Evolutionary conservation across 2,113 vertebrate genomes (phyloP), one percentile per base, ranked within the genome.

Genomic region (Talpa occidentalis): DNA sequence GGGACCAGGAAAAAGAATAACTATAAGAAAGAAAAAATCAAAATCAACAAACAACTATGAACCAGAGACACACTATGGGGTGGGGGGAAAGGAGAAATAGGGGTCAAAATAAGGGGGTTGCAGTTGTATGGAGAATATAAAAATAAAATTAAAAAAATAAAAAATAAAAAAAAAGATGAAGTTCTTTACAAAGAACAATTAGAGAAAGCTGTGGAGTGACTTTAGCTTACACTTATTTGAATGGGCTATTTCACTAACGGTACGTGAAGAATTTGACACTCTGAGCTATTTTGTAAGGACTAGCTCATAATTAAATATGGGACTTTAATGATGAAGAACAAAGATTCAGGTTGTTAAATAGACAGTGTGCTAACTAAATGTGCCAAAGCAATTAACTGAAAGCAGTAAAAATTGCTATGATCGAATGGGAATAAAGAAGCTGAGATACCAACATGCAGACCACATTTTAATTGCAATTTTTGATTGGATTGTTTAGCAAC

Each of bases 291-390:
- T 64, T 42, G 28, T 81, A 94, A 72, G 70, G 92, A 72, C 28
- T 83, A 81, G 19, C 49, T 22, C 26, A 84, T 93, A 90, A 90
- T 90, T 88, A 81, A 95, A 81, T 47, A 69, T 47, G 56, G 17
- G 12, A 32, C 42, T 85, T 73, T 42, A 54, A 69, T 81, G 54
- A 85, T 52, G 67, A 83, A 88, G 16, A 67, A 67, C 17, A 94
- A 90, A 87, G 40, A 88, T 66, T 73, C 62, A 76, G 21, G 14
- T 44, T 84, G 59, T 60, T 88, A 72, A 88, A 80, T 10, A 47
- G 30, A 81, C 84, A 28, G 66, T 54, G 47, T 62, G 37, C 26
- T 90, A 94, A 56, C 32, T 24, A 76, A 72, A 17, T 47, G 2
- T 69, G 42, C 74, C 32, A 72, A 79, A 78, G 84, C 44, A 62